Evolutionary conservation across 1,140 invertebrate genomes (phyloP), one percentile per base, ranked within the genome.

Genomic region (Trachymyrmex cornetzi): DNA sequence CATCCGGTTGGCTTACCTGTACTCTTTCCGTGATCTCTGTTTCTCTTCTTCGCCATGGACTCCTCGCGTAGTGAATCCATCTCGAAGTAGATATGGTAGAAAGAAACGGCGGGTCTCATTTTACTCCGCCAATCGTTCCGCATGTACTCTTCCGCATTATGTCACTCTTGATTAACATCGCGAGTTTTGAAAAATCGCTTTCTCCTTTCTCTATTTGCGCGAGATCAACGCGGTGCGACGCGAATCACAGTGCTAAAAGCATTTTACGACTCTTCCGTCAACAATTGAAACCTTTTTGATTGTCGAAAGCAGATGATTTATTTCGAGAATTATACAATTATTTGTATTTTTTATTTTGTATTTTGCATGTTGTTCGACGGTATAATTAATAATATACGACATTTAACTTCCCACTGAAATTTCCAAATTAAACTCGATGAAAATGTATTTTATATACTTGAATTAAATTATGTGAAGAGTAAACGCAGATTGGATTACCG

Each of bases 141-240:
- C 53, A 30, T 69, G 30, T 44, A 22, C 19, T 67, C 44, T 53
- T 69, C 16, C 44, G 74, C 30, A 48, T 74, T 74, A 79, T 67
- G 50, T 87, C 44, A 48, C 48, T 79, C 59, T 79, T 89, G 74
- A 88, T 89, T 89, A 79, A 71, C 48, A 67, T 57, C n/a, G 48
- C 16, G 19, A 5, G 24, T 59, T 57, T 71, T 71, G 22, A 81
- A 71, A 81, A 81, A 81, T 69, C 2, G 30, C 30, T 81, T 71
- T 71, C 77, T 69, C 30, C 16, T 57, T 69, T 44, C 48, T 57
- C 77, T 55, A 24, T 55, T 67, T 34, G 14, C 19, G 30, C 30
- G 30, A 81, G 22, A 59, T 4, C 2, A 14, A 59, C 30, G 19
- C 63, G 22, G 7, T 27, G 12, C 9, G 24, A 66, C 30, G 24